Evolutionary conservation across 2,888 invertebrate genomes (phyloP).

Genomic region (Caenorhabditis sulstoni): DNA sequence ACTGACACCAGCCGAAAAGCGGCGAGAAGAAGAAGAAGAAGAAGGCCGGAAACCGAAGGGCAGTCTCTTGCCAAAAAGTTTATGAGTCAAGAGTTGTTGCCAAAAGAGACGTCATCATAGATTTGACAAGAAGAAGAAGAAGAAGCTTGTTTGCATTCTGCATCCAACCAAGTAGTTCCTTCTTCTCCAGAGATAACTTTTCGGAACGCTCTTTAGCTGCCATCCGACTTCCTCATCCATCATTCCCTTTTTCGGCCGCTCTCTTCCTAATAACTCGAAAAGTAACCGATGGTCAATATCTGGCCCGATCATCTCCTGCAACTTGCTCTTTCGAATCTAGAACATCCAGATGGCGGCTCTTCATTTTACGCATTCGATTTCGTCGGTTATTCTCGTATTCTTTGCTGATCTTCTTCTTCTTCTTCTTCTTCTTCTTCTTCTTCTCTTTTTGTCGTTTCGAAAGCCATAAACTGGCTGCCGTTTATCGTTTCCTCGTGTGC

Average conservation of each 20-base stretch:
- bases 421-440: constrained; percentile 13
- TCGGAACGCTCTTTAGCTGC: constrained; percentile 4
- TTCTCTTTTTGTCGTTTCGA: constrained; percentile 31
- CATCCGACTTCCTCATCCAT: constrained; percentile 28
- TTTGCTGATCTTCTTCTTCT: constrained; percentile 33
- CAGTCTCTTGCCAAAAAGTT: constrained; percentile 31
- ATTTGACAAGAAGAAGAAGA: neutral
- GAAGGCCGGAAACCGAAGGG: constrained; percentile 26
- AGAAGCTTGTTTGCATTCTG: too few relatives aligned
- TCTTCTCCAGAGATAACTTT: neutral
- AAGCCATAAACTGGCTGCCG: constrained; percentile 43
- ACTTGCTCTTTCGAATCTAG: too few relatives aligned
- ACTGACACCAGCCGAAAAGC: constrained; percentile 46
- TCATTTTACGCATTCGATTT: constrained; percentile 10
- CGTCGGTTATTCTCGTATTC: constrained; percentile 29
- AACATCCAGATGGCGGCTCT: too few relatives aligned
- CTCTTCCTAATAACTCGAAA: too few relatives aligned
- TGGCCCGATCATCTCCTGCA: too few relatives aligned
- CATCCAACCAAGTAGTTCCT: too few relatives aligned
- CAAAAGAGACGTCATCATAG: constrained; percentile 35
- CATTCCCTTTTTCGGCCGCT: constrained; percentile 32
- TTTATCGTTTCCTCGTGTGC: constrained; percentile 23
- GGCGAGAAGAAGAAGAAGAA: constrained; percentile 17
- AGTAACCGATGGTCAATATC: too few relatives aligned
- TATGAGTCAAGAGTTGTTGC: constrained; percentile 28